Conservation (phyloP, 2,888 invertebrate genomes). For the Digitonthophagus gazella region DNA sequence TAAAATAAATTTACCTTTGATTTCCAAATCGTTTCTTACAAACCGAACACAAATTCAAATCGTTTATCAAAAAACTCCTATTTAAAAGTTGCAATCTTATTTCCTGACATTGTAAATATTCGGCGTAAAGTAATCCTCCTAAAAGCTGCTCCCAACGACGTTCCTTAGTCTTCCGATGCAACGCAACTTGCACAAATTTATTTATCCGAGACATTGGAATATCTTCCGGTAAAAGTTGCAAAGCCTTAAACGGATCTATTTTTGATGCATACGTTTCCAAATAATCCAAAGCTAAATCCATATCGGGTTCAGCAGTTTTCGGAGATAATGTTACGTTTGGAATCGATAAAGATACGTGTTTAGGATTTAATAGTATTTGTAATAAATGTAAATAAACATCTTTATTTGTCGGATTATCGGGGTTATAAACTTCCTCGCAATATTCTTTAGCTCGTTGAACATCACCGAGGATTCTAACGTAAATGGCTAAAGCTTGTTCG, state of each 20-base stretch:
- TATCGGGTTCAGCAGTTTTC: constrained; percentile 68
- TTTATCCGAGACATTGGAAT: constrained; percentile 76
- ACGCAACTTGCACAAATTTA: constrained; percentile 52
- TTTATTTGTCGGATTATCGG: constrained; percentile 22
- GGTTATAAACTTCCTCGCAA: constrained; percentile 68
- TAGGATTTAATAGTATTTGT: constrained; percentile 47
- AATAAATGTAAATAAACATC: constrained; percentile 46
- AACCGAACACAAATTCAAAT: constrained; percentile 83
- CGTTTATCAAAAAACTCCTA: constrained; percentile 79
- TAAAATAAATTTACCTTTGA: constrained; percentile 63
- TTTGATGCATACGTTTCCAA: constrained; percentile 81
- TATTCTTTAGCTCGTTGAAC: constrained; percentile 80
- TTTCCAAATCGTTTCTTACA: constrained; percentile 93
- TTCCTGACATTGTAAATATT: constrained; percentile 81
- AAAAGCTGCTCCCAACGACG: constrained; percentile 75
- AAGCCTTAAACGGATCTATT: constrained; percentile 78
- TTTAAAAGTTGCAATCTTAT: constrained; percentile 77
- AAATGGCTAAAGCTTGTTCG: constrained; percentile 89
- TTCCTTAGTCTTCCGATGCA: constrained; percentile 71
- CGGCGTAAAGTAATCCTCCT: constrained; percentile 80
- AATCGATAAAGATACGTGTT: constrained; percentile 40
- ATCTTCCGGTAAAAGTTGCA: constrained; percentile 77
- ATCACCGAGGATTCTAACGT: constrained; percentile 85
- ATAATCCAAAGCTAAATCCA: constrained; percentile 75
- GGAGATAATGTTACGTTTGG: constrained; percentile 54